These are phyloP conservation scores for Lepidurus packardi DNA, from an alignment of 1,140 invertebrate genomes.

Conservation along the genomic window DNA sequence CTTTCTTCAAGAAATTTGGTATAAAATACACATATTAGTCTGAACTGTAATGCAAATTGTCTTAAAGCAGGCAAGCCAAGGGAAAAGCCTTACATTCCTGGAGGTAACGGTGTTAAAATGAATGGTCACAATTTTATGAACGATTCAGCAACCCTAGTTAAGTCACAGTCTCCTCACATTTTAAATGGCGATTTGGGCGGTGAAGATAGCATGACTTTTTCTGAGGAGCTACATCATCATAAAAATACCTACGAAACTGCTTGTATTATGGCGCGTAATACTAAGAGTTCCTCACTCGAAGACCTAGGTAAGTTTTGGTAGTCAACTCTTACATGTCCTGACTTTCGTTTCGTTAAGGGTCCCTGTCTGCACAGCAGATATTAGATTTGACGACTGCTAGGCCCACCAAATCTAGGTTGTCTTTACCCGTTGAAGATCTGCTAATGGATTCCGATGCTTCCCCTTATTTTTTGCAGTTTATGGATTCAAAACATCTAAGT, in stretches of 20 bases:
- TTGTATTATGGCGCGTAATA: not conserved
- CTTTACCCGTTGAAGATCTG: constrained; percentile 58
- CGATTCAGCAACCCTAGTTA: not conserved
- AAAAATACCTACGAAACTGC: not conserved
- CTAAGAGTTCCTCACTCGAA: not conserved
- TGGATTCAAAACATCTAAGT: constrained; percentile 55
- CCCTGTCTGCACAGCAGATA: not conserved
- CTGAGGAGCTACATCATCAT: not conserved
- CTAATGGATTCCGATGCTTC: constrained; percentile 62
- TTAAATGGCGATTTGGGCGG: constrained; percentile 1
- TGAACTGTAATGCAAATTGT: not conserved
- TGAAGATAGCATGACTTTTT: not conserved
- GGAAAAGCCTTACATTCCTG: not conserved
- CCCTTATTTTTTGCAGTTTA: constrained; percentile 64
- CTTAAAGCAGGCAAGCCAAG: not conserved
- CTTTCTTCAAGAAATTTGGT: not conserved
- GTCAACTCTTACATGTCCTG: not conserved
- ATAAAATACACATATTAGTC: not conserved
- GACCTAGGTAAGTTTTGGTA: not conserved
- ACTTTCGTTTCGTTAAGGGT: not conserved
- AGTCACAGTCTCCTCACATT: not conserved
- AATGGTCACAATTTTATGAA: not conserved
- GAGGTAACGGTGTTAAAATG: not conserved
- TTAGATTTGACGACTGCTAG: constrained; percentile 2
- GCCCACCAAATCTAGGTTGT: constrained; percentile 49